Conservation (phyloP, 2,888 invertebrate genomes). For the Tetragonisca angustula region DNA sequence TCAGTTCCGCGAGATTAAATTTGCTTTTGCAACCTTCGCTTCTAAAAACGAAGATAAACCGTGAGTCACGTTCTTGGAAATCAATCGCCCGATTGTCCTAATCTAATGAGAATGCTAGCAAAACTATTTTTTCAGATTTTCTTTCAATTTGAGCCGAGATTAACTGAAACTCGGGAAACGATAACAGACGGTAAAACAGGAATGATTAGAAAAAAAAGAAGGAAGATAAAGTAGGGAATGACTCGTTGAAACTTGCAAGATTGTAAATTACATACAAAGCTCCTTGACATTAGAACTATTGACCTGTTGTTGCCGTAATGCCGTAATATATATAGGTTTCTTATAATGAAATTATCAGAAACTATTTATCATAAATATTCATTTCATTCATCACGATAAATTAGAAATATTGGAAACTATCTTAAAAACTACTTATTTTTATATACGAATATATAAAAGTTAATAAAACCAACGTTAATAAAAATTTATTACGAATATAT, state of each 20-base stretch:
- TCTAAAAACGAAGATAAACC: background rate
- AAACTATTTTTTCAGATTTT: background rate
- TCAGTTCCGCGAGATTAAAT: background rate
- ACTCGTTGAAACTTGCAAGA: background rate
- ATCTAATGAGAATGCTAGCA: background rate
- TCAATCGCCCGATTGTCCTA: background rate
- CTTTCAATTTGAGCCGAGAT: background rate
- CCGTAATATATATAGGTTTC: background rate
- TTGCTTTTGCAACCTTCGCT: background rate
- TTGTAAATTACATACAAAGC: background rate
- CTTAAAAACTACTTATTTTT: too few relatives aligned
- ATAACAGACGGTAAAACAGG: too few relatives aligned
- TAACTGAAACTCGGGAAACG: background rate
- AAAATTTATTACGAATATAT: too few relatives aligned
- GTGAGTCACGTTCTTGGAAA: background rate
- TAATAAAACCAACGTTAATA: too few relatives aligned
- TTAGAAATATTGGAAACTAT: too few relatives aligned
- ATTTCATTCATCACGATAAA: too few relatives aligned
- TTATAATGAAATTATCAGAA: too few relatives aligned
- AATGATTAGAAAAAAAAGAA: too few relatives aligned
- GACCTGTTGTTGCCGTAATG: background rate
- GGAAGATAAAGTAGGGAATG: too few relatives aligned
- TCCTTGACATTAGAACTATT: background rate
- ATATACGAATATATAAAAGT: too few relatives aligned
- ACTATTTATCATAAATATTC: too few relatives aligned